Conservation (phyloP, 2,113 vertebrate species). For the Salvator merianae region DNA sequence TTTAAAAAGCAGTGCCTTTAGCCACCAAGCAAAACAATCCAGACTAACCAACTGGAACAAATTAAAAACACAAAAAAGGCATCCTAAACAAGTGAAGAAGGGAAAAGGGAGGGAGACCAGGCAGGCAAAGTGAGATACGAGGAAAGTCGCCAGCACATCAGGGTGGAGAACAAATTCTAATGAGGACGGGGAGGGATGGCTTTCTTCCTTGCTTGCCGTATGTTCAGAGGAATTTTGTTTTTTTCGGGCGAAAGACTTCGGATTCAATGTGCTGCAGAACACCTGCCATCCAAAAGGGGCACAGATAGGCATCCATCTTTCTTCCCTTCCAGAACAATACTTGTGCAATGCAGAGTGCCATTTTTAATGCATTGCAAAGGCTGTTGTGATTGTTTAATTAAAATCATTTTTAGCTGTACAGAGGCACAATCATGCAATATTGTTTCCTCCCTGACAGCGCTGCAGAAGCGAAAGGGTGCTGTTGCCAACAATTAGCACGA, state of each 20-base stretch:
- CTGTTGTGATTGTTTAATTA: slow-evolving; percentile 64
- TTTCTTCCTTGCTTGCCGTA: not conserved
- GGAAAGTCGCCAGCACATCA: not conserved
- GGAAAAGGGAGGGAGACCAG: not conserved
- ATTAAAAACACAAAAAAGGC: not conserved
- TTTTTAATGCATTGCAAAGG: slow-evolving; percentile 39
- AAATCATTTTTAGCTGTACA: slow-evolving; percentile 66
- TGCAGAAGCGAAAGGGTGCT: slow-evolving; percentile 58
- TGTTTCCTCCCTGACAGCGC: slow-evolving; percentile 69
- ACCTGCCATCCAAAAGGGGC: slow-evolving; percentile 58
- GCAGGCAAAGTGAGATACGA: slow-evolving; percentile 33
- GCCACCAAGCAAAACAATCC: not conserved
- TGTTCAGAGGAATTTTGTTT: not conserved
- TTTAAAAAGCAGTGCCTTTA: not conserved
- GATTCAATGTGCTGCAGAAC: slow-evolving; percentile 56
- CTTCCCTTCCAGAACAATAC: not conserved
- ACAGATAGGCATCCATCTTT: too few species aligned
- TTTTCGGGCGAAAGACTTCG: slow-evolving; percentile 26
- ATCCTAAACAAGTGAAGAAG: not conserved
- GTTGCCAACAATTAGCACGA: slow-evolving; percentile 71
- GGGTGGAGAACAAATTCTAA: not conserved
- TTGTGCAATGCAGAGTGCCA: slow-evolving; percentile 22
- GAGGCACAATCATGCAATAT: slow-evolving; percentile 70
- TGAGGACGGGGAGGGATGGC: not conserved
- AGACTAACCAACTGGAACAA: not conserved